Conservation (phyloP, 2,888 invertebrate species). For the Falcaria lacertinaria region DNA sequence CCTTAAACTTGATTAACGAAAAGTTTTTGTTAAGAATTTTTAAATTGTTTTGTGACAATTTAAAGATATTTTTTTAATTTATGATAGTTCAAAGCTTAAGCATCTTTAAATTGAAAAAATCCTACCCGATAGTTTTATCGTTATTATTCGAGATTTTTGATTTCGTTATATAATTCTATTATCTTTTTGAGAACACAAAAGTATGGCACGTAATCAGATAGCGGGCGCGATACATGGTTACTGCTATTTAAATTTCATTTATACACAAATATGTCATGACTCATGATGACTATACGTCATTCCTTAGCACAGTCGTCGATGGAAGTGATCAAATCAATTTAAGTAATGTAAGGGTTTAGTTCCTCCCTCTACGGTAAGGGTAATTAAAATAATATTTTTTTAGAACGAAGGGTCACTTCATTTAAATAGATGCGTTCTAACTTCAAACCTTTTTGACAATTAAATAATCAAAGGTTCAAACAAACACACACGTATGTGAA, state of each 20-base stretch:
- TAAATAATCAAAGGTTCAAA: too few relatives aligned
- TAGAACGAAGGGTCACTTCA: too few relatives aligned
- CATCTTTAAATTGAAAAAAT: conserved; percentile 2
- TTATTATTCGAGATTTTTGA: conserved; percentile 52
- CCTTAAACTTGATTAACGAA: too few relatives aligned
- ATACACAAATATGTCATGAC: conserved; percentile 49
- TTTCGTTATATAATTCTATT: conserved; percentile 31
- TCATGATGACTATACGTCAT: conserved; percentile 46
- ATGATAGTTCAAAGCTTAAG: not conserved
- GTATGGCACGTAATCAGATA: conserved; percentile 76
- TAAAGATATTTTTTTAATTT: not conserved
- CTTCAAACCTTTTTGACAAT: too few relatives aligned
- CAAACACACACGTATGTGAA: too few relatives aligned
- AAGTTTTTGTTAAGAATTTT: too few relatives aligned
- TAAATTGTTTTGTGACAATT: not conserved
- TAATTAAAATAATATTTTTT: too few relatives aligned
- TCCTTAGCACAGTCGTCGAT: conserved; percentile 30
- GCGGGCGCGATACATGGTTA: conserved; percentile 16
- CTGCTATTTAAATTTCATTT: conserved; percentile 18
- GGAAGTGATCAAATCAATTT: conserved; percentile 16
- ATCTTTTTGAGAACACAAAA: conserved; percentile 50
- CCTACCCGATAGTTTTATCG: conserved; percentile 6
- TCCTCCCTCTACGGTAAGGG: too few relatives aligned
- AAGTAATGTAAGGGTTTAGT: too few relatives aligned
- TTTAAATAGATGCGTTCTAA: too few relatives aligned